These are phyloP conservation scores for Cetonia aurata DNA, from an alignment of 2,888 invertebrate genomes.

Conservation along the genomic window DNA sequence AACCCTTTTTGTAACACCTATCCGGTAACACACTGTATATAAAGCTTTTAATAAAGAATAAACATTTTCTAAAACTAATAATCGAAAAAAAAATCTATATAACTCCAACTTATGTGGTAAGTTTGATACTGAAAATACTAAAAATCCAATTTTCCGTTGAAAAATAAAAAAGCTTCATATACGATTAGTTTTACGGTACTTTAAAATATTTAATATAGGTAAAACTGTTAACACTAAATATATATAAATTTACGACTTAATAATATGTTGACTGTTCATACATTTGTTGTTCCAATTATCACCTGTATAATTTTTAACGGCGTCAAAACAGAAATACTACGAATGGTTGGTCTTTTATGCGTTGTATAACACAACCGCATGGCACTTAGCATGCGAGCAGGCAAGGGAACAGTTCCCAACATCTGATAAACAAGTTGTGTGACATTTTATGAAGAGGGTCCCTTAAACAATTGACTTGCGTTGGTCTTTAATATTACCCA, in stretches of 20 bases:
- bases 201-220: too few relatives aligned
- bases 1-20: too few relatives aligned
- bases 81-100: too few relatives aligned
- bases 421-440: conserved; percentile 65
- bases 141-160: too few relatives aligned
- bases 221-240: neutral
- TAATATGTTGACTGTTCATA: neutral
- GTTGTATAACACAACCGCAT: conserved; percentile 7
- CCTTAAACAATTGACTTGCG: conserved; percentile 62
- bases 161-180: too few relatives aligned
- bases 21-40: too few relatives aligned
- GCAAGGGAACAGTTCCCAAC: conserved; percentile 52
- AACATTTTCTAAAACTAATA: too few relatives aligned
- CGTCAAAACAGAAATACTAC: neutral
- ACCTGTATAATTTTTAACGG: conserved; percentile 20
- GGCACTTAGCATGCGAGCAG: conserved; percentile 12
- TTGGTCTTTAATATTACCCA: conserved; percentile 59
- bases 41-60: too few relatives aligned
- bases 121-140: too few relatives aligned
- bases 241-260: neutral
- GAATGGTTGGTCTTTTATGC: neutral
- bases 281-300: conserved; percentile 9
- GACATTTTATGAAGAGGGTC: conserved; percentile 65
- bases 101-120: too few relatives aligned
- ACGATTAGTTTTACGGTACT: too few relatives aligned